Evolutionary conservation across 2,113 vertebrate species (phyloP).

Genomic region (Thomomys bottae): DNA sequence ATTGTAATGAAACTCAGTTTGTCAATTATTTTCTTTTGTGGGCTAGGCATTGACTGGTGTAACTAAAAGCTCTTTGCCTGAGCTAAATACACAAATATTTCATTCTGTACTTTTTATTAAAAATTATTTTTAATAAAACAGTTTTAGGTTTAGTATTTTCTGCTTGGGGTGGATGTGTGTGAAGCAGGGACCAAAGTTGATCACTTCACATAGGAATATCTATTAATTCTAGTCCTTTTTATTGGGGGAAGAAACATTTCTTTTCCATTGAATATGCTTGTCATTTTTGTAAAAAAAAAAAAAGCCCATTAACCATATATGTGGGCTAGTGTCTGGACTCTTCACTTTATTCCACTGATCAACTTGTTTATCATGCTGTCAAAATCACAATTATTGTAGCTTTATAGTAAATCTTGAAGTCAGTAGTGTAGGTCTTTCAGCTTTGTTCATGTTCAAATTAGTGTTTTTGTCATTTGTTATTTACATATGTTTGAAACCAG

Average conservation of each 20-base stretch:
- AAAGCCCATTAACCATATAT: background rate
- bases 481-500: background rate
- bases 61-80: slow-evolving; percentile 1
- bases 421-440: background rate
- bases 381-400: background rate
- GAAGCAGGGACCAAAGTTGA: background rate
- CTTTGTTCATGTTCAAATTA: background rate
- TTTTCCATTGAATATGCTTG: background rate
- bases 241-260: too few species aligned
- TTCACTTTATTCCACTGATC: background rate
- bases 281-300: background rate
- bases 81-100: slow-evolving; percentile 33
- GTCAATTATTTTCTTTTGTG: background rate
- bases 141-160: too few species aligned
- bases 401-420: slow-evolving; percentile 8
- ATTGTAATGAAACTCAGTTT: background rate
- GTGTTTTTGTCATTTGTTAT: background rate
- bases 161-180: background rate
- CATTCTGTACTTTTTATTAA: background rate
- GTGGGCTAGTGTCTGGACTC: background rate
- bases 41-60: background rate
- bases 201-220: background rate
- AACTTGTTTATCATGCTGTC: slow-evolving; percentile 4
- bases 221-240: too few species aligned
- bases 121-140: background rate